These are phyloP conservation scores for Scalopus aquaticus DNA, from an alignment of 2,113 vertebrate species.

Conservation along the genomic window DNA sequence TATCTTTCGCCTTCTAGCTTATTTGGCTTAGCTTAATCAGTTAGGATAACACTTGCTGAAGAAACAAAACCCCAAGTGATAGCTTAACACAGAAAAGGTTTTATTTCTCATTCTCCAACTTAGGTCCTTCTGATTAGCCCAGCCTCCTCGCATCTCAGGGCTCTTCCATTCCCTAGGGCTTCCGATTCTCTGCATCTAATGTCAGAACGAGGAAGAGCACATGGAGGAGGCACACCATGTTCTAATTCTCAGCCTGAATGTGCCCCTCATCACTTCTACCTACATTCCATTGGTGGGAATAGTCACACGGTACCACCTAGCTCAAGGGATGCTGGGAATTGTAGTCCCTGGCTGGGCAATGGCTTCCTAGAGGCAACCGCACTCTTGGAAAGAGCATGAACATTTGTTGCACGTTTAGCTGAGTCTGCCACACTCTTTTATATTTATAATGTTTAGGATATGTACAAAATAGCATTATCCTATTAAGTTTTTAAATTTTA, in stretches of 20 bases:
- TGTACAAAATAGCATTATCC: not conserved
- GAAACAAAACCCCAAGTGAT: not conserved
- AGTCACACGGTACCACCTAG: not conserved
- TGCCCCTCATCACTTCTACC: not conserved
- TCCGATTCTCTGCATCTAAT: not conserved
- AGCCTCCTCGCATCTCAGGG: not conserved
- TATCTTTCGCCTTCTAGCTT: too few species aligned
- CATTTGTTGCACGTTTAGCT: not conserved
- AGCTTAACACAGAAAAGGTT: not conserved
- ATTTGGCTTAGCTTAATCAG: too few species aligned
- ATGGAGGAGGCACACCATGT: not conserved
- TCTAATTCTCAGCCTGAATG: not conserved
- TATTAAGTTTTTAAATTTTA: conserved; percentile 18
- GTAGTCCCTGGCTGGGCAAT: conserved; percentile 11
- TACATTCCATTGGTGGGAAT: not conserved
- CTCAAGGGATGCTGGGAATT: conserved; percentile 13
- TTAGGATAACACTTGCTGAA: not conserved
- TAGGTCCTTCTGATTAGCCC: not conserved
- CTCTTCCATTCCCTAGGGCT: not conserved
- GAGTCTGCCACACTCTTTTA: not conserved
- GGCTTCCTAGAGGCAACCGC: not conserved
- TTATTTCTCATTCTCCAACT: not conserved
- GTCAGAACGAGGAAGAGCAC: not conserved
- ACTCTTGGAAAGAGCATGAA: not conserved
- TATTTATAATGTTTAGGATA: not conserved